Percentiles rank a stretch among this genome's conserved stretches.
These are phyloP conservation scores for Prionace glauca DNA, from an alignment of 2,797 vertebrate species.

Conservation along the genomic window DNA sequence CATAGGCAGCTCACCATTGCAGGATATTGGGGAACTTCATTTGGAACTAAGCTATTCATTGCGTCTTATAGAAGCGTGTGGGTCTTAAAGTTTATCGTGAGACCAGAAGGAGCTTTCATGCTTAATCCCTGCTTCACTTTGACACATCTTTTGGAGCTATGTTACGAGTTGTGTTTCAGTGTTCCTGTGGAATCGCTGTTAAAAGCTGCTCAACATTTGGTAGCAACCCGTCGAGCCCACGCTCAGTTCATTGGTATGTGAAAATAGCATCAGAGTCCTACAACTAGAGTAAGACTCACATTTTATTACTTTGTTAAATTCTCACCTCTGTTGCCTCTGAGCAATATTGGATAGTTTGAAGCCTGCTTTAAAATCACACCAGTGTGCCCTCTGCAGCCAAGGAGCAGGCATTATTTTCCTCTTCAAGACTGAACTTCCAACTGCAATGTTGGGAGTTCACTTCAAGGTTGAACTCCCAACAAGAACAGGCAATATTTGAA, in stretches of 20 bases:
- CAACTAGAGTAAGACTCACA: too few relatives aligned
- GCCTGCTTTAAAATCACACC: neutral
- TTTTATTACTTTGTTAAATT: neutral
- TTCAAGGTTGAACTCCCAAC: neutral
- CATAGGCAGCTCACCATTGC: too few relatives aligned
- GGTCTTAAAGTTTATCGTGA: neutral
- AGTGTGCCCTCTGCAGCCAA: neutral
- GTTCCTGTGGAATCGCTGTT: neutral
- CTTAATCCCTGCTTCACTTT: neutral
- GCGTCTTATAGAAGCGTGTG: neutral
- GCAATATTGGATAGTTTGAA: too few relatives aligned
- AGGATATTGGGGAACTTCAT: too few relatives aligned
- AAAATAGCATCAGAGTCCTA: neutral
- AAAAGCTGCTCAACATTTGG: neutral
- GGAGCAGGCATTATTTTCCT: neutral
- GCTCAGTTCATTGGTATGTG: neutral
- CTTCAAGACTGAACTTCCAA: neutral
- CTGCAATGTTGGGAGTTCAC: neutral
- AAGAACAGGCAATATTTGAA: neutral
- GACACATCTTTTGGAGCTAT: neutral
- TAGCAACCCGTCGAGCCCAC: neutral
- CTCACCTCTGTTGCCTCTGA: neutral
- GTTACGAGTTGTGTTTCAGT: neutral
- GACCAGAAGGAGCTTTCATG: neutral
- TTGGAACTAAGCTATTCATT: neutral